Base-by-base conservation (phyloP, 1,140 invertebrate species). In the Anthonomus grandis region DNA sequence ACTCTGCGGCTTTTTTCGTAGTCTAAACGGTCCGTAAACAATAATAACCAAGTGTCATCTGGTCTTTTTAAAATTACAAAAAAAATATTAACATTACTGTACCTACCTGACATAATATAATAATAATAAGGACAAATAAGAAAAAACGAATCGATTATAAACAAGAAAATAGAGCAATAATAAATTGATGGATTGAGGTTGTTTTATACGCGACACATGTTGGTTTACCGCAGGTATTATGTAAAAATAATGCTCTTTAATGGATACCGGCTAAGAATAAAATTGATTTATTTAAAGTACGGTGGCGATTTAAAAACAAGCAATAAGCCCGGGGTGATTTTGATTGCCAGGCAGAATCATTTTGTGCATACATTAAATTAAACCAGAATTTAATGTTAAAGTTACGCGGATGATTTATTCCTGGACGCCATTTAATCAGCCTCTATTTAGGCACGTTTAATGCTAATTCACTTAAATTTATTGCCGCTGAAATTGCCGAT, bases 381-480 rank as follows among this genome's bases (percentile, higher is more conserved):
- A 68, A 66, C 57, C 64, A 68, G 66, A 60, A 66, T 68, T 66
- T 68, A 68, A 68, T 68, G 64, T 68, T n/a, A n/a, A 66, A 67
- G 58, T 65, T 67, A 65, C 58, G 63, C 57, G 56, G 64, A 69
- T 69, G 67, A 69, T 69, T 69, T 69, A 69, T 67, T 57, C 63
- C 57, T 60, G 63, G 65, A 64, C 63, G 62, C 61, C 66, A 66
- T 69, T 69, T 69, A 69, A 69, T 69, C 64, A 69, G 65, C 63
- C 67, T 69, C 64, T 67, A 69, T 69, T 69, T 69, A 69, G 67
- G 63, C 63, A 67, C 67, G 67, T 69, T 69, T 69, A 69, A 69
- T 69, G 67, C 67, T 69, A 69, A 69, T 68, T 68, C 66, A 66
- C 64, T 66, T 66, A 68, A 68, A 68, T 69, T 69, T 69, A 69